Percentiles rank a stretch among this genome's conserved stretches.
Evolutionary conservation across 2,797 vertebrate species (phyloP).

Genomic region (Chrysolophus pictus): DNA sequence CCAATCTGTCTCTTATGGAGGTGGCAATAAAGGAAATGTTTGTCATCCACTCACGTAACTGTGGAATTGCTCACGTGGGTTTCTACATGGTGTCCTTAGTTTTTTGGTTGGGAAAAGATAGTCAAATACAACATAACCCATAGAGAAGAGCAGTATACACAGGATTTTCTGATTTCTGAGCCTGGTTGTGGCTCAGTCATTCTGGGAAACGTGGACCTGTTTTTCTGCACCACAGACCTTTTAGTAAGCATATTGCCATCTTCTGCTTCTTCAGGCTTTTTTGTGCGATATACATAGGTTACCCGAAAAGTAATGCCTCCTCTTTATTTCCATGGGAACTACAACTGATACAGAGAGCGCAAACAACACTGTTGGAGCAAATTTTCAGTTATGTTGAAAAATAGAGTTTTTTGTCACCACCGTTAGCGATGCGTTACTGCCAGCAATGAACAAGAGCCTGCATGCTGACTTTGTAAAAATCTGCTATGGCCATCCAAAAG

Average conservation of each 20-base stretch:
- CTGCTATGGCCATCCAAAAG: not conserved
- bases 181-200: not conserved
- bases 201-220: not conserved
- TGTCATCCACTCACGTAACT: not conserved
- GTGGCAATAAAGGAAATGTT: not conserved
- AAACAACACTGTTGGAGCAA: not conserved
- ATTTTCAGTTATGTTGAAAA: not conserved
- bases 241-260: not conserved
- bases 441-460: not conserved
- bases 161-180: not conserved
- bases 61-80: not conserved
- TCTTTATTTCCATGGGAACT: not conserved
- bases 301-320: not conserved
- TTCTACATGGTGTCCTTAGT: fast-evolving
- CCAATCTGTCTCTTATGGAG: not conserved
- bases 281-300: not conserved
- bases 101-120: not conserved
- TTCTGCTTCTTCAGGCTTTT: not conserved
- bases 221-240: not conserved
- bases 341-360: not conserved
- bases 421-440: not conserved
- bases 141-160: not conserved
- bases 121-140: not conserved
- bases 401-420: not conserved
- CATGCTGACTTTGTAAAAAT: not conserved